Conservation (phyloP, 1,140 invertebrate genomes). For the Ditylenchus dipsaci region DNA sequence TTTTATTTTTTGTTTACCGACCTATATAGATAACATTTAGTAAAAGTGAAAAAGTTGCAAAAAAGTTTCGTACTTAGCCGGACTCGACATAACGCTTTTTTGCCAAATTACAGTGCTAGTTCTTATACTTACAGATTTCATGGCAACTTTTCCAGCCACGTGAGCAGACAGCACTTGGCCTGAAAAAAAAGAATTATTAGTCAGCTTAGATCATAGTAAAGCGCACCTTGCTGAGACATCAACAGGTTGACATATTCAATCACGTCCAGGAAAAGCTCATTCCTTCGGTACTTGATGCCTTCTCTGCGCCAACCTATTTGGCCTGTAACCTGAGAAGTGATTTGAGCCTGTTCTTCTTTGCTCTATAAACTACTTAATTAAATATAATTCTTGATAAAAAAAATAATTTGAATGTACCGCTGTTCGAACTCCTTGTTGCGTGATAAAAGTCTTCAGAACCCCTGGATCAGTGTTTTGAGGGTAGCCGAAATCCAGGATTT, state of each 20-base stretch:
- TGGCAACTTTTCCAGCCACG: slow-evolving; percentile 97
- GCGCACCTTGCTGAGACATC: slow-evolving; percentile 94
- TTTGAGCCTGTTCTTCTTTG: slow-evolving; percentile 98
- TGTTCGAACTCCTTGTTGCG: slow-evolving; percentile 97
- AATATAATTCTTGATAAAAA: slow-evolving; percentile 10
- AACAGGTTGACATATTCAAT: slow-evolving; percentile 97
- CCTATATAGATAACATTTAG: no score
- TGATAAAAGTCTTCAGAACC: slow-evolving; percentile 97
- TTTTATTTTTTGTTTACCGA: no score
- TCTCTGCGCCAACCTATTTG: slow-evolving; percentile 99
- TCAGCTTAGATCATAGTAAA: neutral
- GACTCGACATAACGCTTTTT: no score
- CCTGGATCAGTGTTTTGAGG: slow-evolving; percentile 99
- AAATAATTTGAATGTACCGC: slow-evolving; percentile 55
- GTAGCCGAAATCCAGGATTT: slow-evolving; percentile 99
- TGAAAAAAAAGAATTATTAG: slow-evolving; percentile 57
- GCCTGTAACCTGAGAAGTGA: slow-evolving; percentile 92
- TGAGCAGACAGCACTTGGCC: slow-evolving; percentile 96
- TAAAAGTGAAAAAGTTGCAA: no score
- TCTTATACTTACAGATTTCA: slow-evolving; percentile 82
- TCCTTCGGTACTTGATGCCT: slow-evolving; percentile 96
- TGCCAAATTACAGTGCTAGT: no score
- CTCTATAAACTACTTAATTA: slow-evolving; percentile 65
- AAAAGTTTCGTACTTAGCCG: no score
- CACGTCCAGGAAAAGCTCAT: slow-evolving; percentile 97